Evolutionary conservation across 2,888 invertebrate species (phyloP), one percentile per base, ranked within the genome.

Genomic region (Trissonchulus latispiculum): DNA sequence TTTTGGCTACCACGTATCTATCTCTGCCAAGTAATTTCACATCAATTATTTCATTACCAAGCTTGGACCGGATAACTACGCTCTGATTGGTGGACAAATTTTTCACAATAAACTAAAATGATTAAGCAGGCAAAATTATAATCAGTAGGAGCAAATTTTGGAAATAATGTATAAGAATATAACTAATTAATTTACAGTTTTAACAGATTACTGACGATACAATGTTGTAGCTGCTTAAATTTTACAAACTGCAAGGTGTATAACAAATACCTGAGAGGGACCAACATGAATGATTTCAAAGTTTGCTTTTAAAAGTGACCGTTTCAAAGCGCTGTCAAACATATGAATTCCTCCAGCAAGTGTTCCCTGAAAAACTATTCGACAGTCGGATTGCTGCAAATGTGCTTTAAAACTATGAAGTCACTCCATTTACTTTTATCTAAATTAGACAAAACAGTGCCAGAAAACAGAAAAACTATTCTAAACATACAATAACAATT

Each of bases 251-350:
- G n/a, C 18, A 15, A 23, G 70, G 2, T 23, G 23, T 61, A 32
- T 15, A 71, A 36, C 33, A 71, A 64, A 71, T 23, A 95, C 88
- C 84, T 95, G 95, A 80, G 91, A 92, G 0, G 94, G 90, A n/a
- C 95, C 94, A 61, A 96, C 93, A 83, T 94, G 95, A 35, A 93
- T 95, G 77, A 97, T 90, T 84, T 95, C 95, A 83, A 95, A 93
- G 81, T 92, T 90, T 80, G 94, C 94, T 79, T 93, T 91, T 88
- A 95, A 93, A 72, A 95, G 88, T 76, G 90, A 89, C 78, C 80
- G 75, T 71, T 77, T 87, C 75, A 88, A 82, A 75, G 87, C 90
- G 73, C 92, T 92, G 84, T 93, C 92, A 83, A 93, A 92, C 67
- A 91, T 84, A 77, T 92, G 89, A 0, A 92, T 89, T 0, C 89